A percentile compares a stretch with the other conserved stretches of the same genome.
Conservation (phyloP, 2,113 vertebrate genomes). For the Pedionomus torquatus region DNA sequence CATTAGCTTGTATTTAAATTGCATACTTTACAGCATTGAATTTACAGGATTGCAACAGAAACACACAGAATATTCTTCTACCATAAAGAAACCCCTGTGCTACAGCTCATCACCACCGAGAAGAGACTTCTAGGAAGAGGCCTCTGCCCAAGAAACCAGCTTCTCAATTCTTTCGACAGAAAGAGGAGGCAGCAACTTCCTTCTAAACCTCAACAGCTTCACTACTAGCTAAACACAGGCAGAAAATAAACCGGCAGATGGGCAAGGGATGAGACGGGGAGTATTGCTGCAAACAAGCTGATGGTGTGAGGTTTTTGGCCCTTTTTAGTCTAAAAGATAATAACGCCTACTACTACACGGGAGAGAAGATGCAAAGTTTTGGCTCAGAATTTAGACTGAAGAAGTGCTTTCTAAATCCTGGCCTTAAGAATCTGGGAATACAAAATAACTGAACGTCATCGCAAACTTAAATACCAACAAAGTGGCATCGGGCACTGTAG, state of each 20-base stretch:
- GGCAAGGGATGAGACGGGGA: not conserved
- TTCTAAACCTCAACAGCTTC: not conserved
- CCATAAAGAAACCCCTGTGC: not conserved
- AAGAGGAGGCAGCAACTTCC: not conserved
- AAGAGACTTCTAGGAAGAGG: not conserved
- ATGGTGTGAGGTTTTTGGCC: constrained; percentile 39
- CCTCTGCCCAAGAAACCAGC: not conserved
- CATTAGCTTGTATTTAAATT: not conserved
- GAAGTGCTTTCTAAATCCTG: not conserved
- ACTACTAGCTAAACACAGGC: not conserved
- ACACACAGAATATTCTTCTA: not conserved
- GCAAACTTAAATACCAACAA: constrained; percentile 13
- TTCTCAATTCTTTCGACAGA: not conserved
- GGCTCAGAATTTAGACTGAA: constrained; percentile 47
- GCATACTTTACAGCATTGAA: not conserved
- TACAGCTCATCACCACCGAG: not conserved
- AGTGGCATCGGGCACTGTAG: not conserved
- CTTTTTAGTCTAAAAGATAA: constrained; percentile 42
- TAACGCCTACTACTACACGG: not conserved
- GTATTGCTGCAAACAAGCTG: constrained; percentile 47
- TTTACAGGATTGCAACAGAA: not conserved
- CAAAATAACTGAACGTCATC: not conserved
- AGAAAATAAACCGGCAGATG: not conserved
- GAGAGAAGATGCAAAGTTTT: not conserved
- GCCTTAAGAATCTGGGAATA: not conserved